A percentile compares a stretch with the other conserved stretches of the same genome.
phyloP scores from a whole-genome alignment of 2,888 invertebrate genomes.

The Sarcophaga subvicina region DNA sequence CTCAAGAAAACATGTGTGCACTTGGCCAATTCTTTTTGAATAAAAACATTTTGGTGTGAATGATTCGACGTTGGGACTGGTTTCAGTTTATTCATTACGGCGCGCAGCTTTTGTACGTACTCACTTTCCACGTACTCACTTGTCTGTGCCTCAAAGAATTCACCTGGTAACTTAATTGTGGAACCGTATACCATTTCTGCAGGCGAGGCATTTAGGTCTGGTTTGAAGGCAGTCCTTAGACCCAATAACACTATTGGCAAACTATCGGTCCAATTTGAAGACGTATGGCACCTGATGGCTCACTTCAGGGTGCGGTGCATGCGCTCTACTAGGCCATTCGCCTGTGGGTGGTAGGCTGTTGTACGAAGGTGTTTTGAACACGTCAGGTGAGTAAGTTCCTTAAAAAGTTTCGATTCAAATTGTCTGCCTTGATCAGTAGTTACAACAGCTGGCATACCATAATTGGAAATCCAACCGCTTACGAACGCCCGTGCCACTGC shows the following conservation, averaged over 20 bases:
- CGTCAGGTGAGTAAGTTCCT: background rate
- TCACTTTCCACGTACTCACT: constrained; percentile 27
- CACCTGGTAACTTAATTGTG: constrained; percentile 57
- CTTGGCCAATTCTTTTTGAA: background rate
- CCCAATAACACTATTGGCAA: too few relatives aligned
- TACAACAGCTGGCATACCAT: background rate
- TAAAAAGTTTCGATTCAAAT: constrained; percentile 32
- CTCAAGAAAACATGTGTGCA: background rate
- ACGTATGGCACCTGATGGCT: constrained; percentile 49
- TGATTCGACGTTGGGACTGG: constrained; percentile 45
- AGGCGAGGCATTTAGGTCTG: constrained; percentile 53
- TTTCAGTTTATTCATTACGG: constrained; percentile 29
- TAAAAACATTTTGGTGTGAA: constrained; percentile 30
- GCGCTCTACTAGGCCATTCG: constrained; percentile 25
- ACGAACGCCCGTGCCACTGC: background rate
- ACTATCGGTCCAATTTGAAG: constrained; percentile 26
- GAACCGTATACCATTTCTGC: constrained; percentile 64
- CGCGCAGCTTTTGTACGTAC: constrained; percentile 35
- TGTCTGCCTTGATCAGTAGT: constrained; percentile 9
- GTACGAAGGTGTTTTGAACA: too few relatives aligned
- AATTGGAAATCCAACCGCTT: background rate
- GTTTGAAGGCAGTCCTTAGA: constrained; percentile 48
- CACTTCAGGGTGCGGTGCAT: constrained; percentile 57
- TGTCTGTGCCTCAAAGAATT: constrained; percentile 54
- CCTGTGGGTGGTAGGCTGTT: too few relatives aligned